A percentile compares a stretch with the other conserved stretches of the same genome.
Conservation (phyloP, 37 sponge, comb jelly and placozoan species). For the Chondrilla cf. caribensis region DNA sequence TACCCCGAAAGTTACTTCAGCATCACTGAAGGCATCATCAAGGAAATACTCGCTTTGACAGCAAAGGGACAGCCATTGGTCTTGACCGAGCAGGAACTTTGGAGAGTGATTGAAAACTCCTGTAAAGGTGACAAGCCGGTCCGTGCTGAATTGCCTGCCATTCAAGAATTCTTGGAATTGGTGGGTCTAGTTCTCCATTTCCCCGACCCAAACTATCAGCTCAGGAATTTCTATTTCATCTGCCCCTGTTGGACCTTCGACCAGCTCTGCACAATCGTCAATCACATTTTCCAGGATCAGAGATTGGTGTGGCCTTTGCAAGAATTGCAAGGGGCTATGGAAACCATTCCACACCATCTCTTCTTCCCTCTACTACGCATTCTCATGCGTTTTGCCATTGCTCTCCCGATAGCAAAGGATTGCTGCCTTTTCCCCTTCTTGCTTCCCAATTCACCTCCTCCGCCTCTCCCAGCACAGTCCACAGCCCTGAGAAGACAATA, state of each 20-base stretch:
- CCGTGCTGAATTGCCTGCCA: constrained; percentile 62
- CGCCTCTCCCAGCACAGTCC: background rate
- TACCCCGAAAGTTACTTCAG: constrained; percentile 68
- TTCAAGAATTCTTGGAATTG: constrained; percentile 57
- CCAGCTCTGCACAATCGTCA: background rate
- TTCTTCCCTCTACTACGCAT: constrained; percentile 48
- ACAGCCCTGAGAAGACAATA: constrained; percentile 56
- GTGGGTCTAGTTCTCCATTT: constrained; percentile 61
- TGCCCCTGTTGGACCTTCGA: constrained; percentile 61
- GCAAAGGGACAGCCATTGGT: constrained; percentile 32
- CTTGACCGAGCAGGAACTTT: constrained; percentile 49
- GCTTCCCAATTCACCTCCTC: constrained; percentile 33
- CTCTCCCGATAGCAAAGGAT: constrained; percentile 38
- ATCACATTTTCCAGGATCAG: constrained; percentile 1
- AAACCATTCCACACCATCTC: background rate
- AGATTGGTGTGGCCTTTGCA: constrained; percentile 21
- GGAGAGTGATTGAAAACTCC: constrained; percentile 51
- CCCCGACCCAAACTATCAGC: constrained; percentile 64
- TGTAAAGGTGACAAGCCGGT: constrained; percentile 48
- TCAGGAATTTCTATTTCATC: constrained; percentile 64
- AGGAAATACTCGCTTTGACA: constrained; percentile 15
- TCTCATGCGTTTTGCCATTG: constrained; percentile 53
- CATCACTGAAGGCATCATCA: constrained; percentile 37
- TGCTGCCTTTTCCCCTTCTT: constrained; percentile 62
- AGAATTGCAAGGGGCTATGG: background rate